These are phyloP conservation scores for Zaprionus davidi DNA, from an alignment of 1,140 invertebrate genomes.

Conservation along the genomic window DNA sequence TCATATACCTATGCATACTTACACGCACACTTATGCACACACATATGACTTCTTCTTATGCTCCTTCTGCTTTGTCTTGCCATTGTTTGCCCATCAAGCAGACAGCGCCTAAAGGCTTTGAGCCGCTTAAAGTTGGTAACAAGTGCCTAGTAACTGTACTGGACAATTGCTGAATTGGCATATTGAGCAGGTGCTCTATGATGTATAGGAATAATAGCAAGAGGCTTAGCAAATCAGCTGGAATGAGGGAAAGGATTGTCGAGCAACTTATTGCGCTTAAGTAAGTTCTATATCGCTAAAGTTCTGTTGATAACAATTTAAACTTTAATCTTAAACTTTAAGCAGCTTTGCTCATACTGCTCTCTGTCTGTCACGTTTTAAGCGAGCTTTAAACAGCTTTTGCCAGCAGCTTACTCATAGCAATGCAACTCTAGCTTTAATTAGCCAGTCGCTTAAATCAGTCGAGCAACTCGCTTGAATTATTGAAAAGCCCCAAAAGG, in stretches of 20 bases:
- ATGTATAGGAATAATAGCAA: background rate
- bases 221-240: background rate
- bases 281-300: background rate
- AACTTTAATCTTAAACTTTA: background rate
- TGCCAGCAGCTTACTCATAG: slow-evolving; percentile 11
- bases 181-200: slow-evolving; percentile 29
- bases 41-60: slow-evolving; percentile 2
- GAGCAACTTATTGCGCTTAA: background rate
- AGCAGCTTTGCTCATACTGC: background rate
- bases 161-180: slow-evolving; percentile 34
- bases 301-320: background rate
- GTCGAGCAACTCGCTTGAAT: slow-evolving; percentile 30
- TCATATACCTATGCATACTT: slow-evolving; percentile 67
- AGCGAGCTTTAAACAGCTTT: slow-evolving; percentile 14
- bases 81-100: slow-evolving; percentile 48
- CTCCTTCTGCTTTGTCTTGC: slow-evolving; percentile 30
- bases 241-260: background rate
- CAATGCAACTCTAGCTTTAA: background rate
- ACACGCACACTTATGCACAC: slow-evolving; percentile 29
- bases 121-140: slow-evolving; percentile 43
- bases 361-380: no score
- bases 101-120: slow-evolving; percentile 73
- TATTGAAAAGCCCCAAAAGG: slow-evolving; percentile 37
- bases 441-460: slow-evolving; percentile 21
- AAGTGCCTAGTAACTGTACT: slow-evolving; percentile 6